These are phyloP conservation scores for Leptinotarsa peninsularis DNA, from an alignment of 2,888 invertebrate species.

Conservation along the genomic window DNA sequence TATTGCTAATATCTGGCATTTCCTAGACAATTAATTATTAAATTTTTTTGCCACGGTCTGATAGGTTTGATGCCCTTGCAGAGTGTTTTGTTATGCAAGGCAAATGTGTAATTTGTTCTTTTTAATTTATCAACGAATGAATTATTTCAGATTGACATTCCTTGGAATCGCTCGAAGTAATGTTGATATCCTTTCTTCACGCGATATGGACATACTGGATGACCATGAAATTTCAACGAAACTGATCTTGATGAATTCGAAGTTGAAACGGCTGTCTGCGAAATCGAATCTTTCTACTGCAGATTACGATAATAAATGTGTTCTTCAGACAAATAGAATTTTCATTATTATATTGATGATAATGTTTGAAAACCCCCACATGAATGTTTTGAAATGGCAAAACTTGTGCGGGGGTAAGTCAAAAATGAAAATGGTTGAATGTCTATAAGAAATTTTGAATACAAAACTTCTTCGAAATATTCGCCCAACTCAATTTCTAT, in stretches of 20 bases:
- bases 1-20: constrained; percentile 7
- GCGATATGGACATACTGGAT: constrained; percentile 14
- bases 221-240: constrained; percentile 11
- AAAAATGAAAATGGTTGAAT: too few relatives aligned
- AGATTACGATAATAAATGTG: background rate
- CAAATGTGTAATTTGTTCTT: background rate
- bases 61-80: constrained; percentile 12
- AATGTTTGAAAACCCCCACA: too few relatives aligned
- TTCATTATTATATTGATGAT: too few relatives aligned
- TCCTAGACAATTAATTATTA: constrained; percentile 8
- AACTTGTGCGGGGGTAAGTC: too few relatives aligned
- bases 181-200: constrained; percentile 5
- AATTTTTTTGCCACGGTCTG: constrained; percentile 1
- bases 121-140: background rate
- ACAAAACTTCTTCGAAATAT: too few relatives aligned
- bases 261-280: background rate
- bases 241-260: constrained; percentile 8
- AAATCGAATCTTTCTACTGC: background rate
- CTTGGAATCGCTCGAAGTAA: background rate
- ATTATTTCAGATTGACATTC: constrained; percentile 10
- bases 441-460: too few relatives aligned
- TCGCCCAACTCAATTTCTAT: too few relatives aligned
- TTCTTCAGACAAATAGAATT: background rate
- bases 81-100: constrained; percentile 8
- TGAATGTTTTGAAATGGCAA: too few relatives aligned